Evolutionary conservation across 2,113 vertebrate species (phyloP).

Genomic region (Semnornis frantzii): DNA sequence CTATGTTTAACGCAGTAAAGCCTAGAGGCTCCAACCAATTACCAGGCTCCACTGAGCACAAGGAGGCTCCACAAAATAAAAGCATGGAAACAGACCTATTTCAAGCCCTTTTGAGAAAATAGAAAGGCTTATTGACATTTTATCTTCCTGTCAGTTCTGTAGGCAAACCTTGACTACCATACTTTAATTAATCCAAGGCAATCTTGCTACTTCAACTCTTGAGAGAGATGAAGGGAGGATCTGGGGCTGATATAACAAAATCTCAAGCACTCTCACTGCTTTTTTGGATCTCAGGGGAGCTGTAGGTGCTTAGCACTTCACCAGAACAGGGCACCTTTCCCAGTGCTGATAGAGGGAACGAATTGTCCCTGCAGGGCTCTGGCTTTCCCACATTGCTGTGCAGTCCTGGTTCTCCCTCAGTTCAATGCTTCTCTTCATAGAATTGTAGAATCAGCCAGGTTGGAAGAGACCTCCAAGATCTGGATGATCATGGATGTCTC

Average conservation of each 20-base stretch:
- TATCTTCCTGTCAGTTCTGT: not conserved
- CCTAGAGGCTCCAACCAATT: not conserved
- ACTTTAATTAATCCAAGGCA: not conserved
- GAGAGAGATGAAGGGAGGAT: not conserved
- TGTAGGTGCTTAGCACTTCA: not conserved
- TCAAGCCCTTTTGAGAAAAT: not conserved
- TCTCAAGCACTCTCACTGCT: not conserved
- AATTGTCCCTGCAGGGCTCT: not conserved
- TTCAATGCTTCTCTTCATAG: not conserved
- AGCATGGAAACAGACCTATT: not conserved
- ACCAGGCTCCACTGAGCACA: not conserved
- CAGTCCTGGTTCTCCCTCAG: not conserved
- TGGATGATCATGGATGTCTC: too few species aligned
- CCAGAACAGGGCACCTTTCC: not conserved
- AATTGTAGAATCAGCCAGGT: not conserved
- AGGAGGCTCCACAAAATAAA: slow-evolving; percentile 3
- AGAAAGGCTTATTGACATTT: not conserved
- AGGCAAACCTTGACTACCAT: not conserved
- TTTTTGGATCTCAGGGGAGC: not conserved
- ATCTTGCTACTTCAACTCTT: not conserved
- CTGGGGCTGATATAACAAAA: not conserved
- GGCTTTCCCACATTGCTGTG: not conserved
- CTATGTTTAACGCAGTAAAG: slow-evolving; percentile 5
- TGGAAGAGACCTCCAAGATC: too few species aligned
- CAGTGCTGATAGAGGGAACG: not conserved